Evolutionary conservation across 2,888 invertebrate species (phyloP).

Genomic region (Lysandra bellargus): DNA sequence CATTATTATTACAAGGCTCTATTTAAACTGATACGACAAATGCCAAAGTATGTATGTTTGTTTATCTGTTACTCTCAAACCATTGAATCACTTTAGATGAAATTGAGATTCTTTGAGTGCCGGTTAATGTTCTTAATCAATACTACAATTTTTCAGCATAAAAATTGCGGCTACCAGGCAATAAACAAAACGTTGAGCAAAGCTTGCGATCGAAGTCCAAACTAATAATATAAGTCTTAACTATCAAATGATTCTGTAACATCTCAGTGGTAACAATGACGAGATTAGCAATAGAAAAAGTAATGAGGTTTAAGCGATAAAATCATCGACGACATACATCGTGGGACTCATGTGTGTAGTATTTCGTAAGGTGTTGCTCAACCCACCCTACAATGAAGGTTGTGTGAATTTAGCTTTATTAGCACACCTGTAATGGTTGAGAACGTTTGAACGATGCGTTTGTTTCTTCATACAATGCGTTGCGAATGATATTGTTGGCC

Average conservation of each 20-base stretch:
- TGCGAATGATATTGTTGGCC: conserved; percentile 16
- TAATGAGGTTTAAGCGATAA: conserved; percentile 49
- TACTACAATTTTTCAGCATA: no score
- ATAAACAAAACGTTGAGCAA: no score
- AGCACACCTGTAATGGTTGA: conserved; percentile 30
- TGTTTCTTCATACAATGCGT: conserved; percentile 27
- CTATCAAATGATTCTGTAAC: background rate
- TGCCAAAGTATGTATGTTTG: no score
- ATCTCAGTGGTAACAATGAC: background rate
- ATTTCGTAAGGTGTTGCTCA: conserved; percentile 54
- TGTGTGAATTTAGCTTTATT: conserved; percentile 34
- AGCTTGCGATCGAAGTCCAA: no score
- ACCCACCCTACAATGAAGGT: conserved; percentile 39
- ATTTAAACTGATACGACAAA: no score
- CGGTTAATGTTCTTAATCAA: no score
- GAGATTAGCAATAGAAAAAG: background rate
- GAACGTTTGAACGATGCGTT: conserved; percentile 29
- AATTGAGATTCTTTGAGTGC: no score
- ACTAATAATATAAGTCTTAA: background rate
- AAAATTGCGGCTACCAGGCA: no score
- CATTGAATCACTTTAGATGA: no score
- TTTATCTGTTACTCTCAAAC: no score
- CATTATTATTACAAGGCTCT: no score
- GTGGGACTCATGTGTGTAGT: conserved; percentile 52
- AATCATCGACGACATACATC: conserved; percentile 48